Conservation (phyloP, 2,113 vertebrate species). For the Accipiter cooperii region DNA sequence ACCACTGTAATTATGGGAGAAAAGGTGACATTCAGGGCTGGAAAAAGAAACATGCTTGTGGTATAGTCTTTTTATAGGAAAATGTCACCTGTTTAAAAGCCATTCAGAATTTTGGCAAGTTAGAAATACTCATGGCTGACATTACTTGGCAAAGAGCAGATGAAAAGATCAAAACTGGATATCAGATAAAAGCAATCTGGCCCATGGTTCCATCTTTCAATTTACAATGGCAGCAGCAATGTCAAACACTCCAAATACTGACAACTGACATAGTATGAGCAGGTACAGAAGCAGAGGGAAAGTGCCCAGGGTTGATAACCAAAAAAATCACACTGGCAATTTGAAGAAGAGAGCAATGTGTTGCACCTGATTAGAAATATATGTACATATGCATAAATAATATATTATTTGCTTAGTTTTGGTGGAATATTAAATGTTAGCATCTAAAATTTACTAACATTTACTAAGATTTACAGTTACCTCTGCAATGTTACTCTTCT, state of each 20-base stretch:
- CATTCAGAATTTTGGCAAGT: constrained; percentile 55
- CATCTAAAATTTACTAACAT: background rate
- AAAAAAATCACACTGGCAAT: background rate
- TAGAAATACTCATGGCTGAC: constrained; percentile 61
- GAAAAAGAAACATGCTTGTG: constrained; percentile 56
- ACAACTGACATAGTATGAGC: background rate
- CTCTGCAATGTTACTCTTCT: background rate
- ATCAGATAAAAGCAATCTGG: constrained; percentile 45
- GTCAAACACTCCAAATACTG: constrained; percentile 38
- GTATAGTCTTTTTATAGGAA: constrained; percentile 56
- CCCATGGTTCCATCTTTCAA: constrained; percentile 45
- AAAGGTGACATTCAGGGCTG: constrained; percentile 48
- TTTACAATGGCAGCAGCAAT: constrained; percentile 47
- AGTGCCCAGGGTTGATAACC: background rate
- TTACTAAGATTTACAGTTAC: background rate
- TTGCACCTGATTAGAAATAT: background rate
- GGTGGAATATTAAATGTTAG: background rate
- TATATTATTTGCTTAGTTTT: background rate
- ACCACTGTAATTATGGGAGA: constrained; percentile 63
- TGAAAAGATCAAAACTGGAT: constrained; percentile 60
- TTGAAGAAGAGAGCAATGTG: background rate
- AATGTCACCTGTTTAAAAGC: constrained; percentile 67
- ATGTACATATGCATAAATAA: background rate
- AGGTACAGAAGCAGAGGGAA: background rate
- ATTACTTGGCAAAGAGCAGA: constrained; percentile 53